These are phyloP conservation scores for Dreissena rostriformis DNA, from an alignment of 1,140 invertebrate genomes.

Conservation along the genomic window DNA sequence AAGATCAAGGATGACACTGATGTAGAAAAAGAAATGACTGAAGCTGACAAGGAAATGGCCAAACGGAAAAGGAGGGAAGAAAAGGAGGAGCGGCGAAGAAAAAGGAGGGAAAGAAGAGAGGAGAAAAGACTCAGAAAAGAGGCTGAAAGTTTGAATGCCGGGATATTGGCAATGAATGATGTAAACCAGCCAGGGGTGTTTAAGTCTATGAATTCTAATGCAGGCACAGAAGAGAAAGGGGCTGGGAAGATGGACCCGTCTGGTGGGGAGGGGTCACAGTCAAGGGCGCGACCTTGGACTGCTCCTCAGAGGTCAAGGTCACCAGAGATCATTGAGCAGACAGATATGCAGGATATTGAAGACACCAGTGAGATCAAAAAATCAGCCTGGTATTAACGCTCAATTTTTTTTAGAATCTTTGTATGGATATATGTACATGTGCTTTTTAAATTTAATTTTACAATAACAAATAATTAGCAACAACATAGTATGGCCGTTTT, in stretches of 20 bases:
- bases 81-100: slow-evolving; percentile 14
- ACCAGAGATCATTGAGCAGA: slow-evolving; percentile 6
- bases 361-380: neutral
- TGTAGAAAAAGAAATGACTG: neutral
- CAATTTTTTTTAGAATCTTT: too few species aligned
- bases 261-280: neutral
- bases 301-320: neutral
- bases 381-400: too few species aligned
- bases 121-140: slow-evolving; percentile 2
- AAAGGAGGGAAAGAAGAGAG: slow-evolving; percentile 36
- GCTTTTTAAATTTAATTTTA: too few species aligned
- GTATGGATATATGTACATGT: too few species aligned
- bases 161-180: slow-evolving; percentile 8
- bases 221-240: neutral
- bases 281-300: neutral
- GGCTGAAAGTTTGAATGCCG: neutral
- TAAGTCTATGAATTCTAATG: neutral
- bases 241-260: neutral
- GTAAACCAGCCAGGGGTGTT: slow-evolving; percentile 11
- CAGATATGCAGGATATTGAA: neutral
- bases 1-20: neutral
- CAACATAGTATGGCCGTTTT: too few species aligned
- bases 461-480: too few species aligned
- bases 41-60: slow-evolving; percentile 18
- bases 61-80: slow-evolving; percentile 33